phyloP scores from a whole-genome alignment of 2,797 vertebrate genomes.

The Pantherophis vulpinus region DNA sequence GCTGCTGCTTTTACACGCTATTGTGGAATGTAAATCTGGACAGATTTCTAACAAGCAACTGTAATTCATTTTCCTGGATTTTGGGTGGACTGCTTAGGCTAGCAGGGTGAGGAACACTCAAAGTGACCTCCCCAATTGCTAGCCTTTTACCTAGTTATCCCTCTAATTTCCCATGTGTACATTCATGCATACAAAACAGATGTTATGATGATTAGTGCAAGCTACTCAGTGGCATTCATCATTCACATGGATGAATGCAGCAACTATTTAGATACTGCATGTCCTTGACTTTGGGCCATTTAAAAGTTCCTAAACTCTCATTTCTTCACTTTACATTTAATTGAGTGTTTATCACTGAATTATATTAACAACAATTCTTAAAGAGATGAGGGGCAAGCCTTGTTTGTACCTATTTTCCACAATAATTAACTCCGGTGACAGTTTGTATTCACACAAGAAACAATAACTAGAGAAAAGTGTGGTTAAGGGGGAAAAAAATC shows the following conservation, averaged over 20 bases:
- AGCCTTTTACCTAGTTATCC: background rate
- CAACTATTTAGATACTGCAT: background rate
- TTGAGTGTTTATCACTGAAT: constrained; percentile 1
- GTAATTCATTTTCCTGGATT: background rate
- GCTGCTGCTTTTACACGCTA: background rate
- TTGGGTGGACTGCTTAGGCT: background rate
- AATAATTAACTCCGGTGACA: constrained; percentile 7
- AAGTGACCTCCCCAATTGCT: background rate
- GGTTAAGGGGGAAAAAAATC: background rate
- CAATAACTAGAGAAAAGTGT: constrained; percentile 19
- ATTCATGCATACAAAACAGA: background rate
- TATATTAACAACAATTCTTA: background rate
- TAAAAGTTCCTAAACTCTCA: background rate
- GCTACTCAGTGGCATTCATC: background rate
- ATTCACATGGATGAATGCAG: background rate
- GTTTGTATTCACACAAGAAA: fast-evolving
- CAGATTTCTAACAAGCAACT: background rate
- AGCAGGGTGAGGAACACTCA: background rate
- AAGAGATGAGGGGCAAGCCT: background rate
- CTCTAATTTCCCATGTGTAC: background rate
- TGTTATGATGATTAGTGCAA: background rate
- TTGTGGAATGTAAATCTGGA: background rate
- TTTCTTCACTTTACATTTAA: constrained; percentile 9
- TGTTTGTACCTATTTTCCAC: constrained; percentile 25
- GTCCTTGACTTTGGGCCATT: background rate